Evolutionary conservation across 1,140 invertebrate genomes (phyloP).

Genomic region (Drosophila orosa): DNA sequence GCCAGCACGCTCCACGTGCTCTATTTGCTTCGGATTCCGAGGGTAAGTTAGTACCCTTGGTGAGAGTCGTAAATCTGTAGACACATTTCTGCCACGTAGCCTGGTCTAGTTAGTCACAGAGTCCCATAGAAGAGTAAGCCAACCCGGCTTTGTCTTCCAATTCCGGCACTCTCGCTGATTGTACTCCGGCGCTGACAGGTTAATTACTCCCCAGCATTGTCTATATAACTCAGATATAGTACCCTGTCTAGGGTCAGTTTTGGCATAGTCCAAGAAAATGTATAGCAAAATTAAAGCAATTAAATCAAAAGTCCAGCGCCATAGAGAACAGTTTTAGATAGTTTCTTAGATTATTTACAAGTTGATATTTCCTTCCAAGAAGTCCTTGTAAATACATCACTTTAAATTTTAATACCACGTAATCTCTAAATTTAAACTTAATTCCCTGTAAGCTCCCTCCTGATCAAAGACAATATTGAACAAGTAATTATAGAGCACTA

Average conservation of each 20-base stretch:
- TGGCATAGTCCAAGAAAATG: constrained; percentile 10
- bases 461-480: constrained; percentile 24
- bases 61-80: constrained; percentile 73
- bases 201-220: constrained; percentile 48
- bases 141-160: constrained; percentile 22
- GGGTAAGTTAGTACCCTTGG: constrained; percentile 22
- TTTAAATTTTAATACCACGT: neutral
- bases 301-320: neutral
- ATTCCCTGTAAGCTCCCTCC: constrained; percentile 10
- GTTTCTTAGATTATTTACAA: neutral
- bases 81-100: constrained; percentile 30
- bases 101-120: constrained; percentile 46
- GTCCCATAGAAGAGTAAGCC: constrained; percentile 9
- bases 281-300: neutral
- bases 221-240: constrained; percentile 6
- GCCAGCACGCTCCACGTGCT: constrained; percentile 64
- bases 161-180: constrained; percentile 58
- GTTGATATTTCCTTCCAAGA: constrained; percentile 13
- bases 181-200: constrained; percentile 72
- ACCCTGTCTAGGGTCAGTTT: constrained; percentile 61
- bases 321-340: neutral
- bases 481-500: constrained; percentile 28
- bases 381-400: constrained; percentile 23
- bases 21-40: constrained; percentile 8
- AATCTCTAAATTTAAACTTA: neutral